Evolutionary conservation across 2,888 invertebrate species (phyloP).

Genomic region (Osmoderma eremita): DNA sequence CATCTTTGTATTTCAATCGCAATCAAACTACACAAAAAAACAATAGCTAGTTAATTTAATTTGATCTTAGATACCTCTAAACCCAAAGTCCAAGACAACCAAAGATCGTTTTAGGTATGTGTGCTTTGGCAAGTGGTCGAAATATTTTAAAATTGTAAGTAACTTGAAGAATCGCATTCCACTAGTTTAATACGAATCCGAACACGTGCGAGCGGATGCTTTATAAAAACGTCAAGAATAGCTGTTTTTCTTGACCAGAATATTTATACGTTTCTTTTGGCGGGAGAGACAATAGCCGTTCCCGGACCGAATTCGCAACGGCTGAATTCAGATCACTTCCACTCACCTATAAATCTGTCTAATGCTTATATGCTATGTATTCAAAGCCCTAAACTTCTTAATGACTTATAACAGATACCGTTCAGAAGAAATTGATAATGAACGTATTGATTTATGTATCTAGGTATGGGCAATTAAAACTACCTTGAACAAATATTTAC

Average conservation of each 20-base stretch:
- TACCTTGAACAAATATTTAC: no score
- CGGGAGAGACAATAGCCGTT: slow-evolving; percentile 34
- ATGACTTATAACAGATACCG: no score
- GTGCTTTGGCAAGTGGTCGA: slow-evolving; percentile 28
- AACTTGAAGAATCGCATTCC: slow-evolving; percentile 46
- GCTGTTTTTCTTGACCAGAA: slow-evolving; percentile 42
- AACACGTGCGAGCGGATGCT: slow-evolving; percentile 46
- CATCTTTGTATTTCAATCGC: slow-evolving; percentile 8
- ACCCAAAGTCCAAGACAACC: not conserved
- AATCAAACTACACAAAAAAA: not conserved
- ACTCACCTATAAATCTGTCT: slow-evolving; percentile 25
- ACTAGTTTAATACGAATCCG: slow-evolving; percentile 45
- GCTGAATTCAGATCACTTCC: slow-evolving; percentile 20
- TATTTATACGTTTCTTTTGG: slow-evolving; percentile 41
- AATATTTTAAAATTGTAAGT: slow-evolving; percentile 44
- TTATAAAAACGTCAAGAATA: slow-evolving; percentile 43
- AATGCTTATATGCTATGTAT: slow-evolving; percentile 5
- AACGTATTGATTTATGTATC: no score
- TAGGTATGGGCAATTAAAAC: no score
- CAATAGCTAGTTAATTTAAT: slow-evolving; percentile 1
- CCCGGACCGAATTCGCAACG: slow-evolving; percentile 16
- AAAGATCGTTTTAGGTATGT: slow-evolving; percentile 24
- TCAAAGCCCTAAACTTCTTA: not conserved
- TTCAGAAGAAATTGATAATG: no score
- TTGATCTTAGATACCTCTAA: slow-evolving; percentile 17